Conservation (phyloP, 2,113 vertebrate genomes). For the Cyphomyrus discorhynchus region DNA sequence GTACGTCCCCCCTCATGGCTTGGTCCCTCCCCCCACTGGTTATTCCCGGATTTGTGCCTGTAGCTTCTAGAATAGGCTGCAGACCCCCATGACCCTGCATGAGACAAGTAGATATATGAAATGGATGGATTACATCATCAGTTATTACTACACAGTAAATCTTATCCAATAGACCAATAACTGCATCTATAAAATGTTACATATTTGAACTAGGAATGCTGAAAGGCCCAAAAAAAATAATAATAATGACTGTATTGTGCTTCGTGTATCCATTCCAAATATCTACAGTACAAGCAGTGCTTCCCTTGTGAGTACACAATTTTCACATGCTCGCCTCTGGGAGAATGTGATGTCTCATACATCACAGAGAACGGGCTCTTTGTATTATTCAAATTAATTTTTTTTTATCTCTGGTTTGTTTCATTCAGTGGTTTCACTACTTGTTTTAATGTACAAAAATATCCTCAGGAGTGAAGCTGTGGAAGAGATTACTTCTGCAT, state of each 20-base stretch:
- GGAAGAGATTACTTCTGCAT: neutral
- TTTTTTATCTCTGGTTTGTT: slow-evolving; percentile 1
- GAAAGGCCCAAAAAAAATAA: neutral
- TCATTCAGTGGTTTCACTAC: neutral
- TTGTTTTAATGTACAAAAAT: neutral
- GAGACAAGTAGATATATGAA: neutral
- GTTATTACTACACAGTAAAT: neutral
- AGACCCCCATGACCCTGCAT: neutral
- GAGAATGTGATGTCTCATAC: neutral
- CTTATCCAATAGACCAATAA: neutral
- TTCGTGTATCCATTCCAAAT: neutral
- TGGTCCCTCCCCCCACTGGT: neutral
- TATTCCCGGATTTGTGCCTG: neutral
- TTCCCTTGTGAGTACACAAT: neutral
- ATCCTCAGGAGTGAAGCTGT: neutral
- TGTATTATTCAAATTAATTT: slow-evolving; percentile 6
- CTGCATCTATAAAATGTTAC: neutral
- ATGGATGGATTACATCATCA: neutral
- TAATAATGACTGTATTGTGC: neutral
- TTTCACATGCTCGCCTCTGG: neutral
- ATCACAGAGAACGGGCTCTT: neutral
- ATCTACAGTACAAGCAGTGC: neutral
- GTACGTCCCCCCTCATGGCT: too few species aligned
- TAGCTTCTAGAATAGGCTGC: neutral
- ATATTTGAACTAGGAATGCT: neutral